Conservation (phyloP, 30 jellyfish, hydroid and myxozoan genomes). For the Hydra vulgaris region DNA sequence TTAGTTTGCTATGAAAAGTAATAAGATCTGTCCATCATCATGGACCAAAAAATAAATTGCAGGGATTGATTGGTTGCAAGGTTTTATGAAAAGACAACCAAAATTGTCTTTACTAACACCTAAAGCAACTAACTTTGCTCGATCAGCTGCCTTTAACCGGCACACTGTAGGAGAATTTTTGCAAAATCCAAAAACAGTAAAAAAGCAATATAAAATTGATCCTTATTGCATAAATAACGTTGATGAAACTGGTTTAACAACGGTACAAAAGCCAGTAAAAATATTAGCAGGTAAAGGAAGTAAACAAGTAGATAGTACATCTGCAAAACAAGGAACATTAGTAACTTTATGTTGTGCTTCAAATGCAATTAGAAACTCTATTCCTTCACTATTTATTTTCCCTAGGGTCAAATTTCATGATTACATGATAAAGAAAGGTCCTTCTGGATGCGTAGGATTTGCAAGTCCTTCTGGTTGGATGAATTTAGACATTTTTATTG, state of each 20-base stretch:
- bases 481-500: neutral
- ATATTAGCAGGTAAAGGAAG: conserved; percentile 1
- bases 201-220: conserved; percentile 9
- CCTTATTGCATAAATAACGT: neutral
- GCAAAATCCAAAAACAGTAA: neutral
- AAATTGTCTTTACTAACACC: neutral
- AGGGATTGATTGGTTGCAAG: neutral
- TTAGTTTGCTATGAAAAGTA: neutral
- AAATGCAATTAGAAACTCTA: neutral
- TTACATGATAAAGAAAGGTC: conserved; percentile 7
- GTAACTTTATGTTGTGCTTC: neutral
- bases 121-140: neutral
- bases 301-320: neutral
- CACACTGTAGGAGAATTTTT: neutral
- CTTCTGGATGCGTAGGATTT: too few species aligned
- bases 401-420: conserved; percentile 2
- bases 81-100: neutral
- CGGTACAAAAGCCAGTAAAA: neutral
- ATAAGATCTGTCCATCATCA: neutral
- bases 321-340: neutral
- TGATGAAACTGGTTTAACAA: neutral
- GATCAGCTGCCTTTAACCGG: neutral
- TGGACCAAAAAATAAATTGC: neutral
- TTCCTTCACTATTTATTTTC: neutral
- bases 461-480: conserved; percentile 33